Base-by-base conservation (phyloP, 1,140 invertebrate species). In the Habropoda laboriosa region DNA sequence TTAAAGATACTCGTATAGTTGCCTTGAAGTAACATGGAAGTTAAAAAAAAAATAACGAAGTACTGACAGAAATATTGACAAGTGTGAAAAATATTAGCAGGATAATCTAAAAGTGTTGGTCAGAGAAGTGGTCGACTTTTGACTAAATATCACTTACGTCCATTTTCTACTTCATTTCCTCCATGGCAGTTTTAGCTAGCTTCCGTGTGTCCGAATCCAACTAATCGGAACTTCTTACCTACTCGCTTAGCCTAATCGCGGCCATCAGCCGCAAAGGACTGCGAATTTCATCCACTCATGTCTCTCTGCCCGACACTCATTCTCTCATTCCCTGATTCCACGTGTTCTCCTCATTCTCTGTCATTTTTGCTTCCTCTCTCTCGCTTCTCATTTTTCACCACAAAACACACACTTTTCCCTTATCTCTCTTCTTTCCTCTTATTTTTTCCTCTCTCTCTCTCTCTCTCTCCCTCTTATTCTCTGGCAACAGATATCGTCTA, bases 141-240 rank as follows among this genome's bases (percentile, higher is more conserved):
- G 72, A 83, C 76, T 81, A 57, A 82, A 68, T 78, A 78, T 82
- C 78, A 81, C 71, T 80, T 82, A 76, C 77, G 70, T 79, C 81
- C 83, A 84, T 85, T 83, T 81, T 82, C 61, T 63, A 57, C 49
- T 18, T 67, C 84, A 42, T 64, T 70, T 78, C 63, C 61, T 13
- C 40, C 87, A 89, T 92, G 91, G 91, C 91, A 92, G 91, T 92
- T 92, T 91, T 89, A 91, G 88, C 91, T 92, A 92, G 91, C 91
- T 91, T 91, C 87, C 86, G 86, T 90, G 90, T 90, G 86, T 89
- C 89, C 87, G 80, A 87, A 81, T 87, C 80, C 77, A 64, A 57
- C 42, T 49, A 66, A 78, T 86, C 86, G 87, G 89, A 90, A 74
- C 88, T 81, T 86, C 87, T 91, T 91, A 92, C 72, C 88, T 90